These are phyloP conservation scores for Eucidaris tribuloides DNA, from an alignment of 35 echinoderm and acorn worm species.

Conservation along the genomic window DNA sequence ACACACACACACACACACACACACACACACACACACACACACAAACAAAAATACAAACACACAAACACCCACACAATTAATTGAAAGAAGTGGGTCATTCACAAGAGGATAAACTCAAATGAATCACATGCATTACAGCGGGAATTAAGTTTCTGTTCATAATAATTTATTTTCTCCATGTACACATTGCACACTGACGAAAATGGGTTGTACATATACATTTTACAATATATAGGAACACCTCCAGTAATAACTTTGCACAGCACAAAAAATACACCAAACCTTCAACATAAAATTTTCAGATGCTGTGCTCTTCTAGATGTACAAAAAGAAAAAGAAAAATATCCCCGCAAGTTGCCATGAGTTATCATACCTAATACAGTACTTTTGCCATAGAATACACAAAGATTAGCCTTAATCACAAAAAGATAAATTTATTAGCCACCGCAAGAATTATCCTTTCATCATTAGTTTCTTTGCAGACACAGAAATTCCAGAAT, in stretches of 20 bases:
- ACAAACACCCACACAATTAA: not conserved
- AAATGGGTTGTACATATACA: constrained; percentile 26
- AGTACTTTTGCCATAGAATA: constrained; percentile 39
- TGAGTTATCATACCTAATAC: not conserved
- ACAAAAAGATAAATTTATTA: no score
- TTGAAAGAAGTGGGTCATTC: not conserved
- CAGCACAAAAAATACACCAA: constrained; percentile 29
- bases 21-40: not conserved
- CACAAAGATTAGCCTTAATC: not conserved
- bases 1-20: not conserved
- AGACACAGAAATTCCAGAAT: no score
- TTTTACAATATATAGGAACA: constrained; percentile 38
- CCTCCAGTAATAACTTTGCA: not conserved
- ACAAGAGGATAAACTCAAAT: not conserved
- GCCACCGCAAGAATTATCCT: no score
- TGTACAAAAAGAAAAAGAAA: constrained; percentile 11
- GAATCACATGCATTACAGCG: not conserved
- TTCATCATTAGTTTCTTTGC: no score
- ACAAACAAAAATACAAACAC: not conserved
- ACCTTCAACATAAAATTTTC: no score
- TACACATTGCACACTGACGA: constrained; percentile 15
- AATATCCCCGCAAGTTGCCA: not conserved
- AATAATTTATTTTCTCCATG: constrained; percentile 26
- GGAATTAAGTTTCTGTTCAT: not conserved
- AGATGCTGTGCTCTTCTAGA: constrained; percentile 37